phyloP scores from a whole-genome alignment of 2,113 vertebrate genomes.

The Conger conger region DNA sequence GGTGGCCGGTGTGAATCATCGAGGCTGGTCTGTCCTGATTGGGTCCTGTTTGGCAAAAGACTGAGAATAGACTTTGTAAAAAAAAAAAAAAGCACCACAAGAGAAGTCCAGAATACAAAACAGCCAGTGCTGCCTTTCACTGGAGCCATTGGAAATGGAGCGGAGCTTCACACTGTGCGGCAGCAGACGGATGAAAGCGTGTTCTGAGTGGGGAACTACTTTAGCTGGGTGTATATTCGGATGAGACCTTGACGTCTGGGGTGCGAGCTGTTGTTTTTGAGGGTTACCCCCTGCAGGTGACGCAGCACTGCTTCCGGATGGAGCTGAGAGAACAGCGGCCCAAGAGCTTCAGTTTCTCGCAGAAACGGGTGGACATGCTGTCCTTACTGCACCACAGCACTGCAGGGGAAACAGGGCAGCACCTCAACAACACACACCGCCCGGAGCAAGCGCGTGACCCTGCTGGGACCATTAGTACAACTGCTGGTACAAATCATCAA shows the following conservation, averaged over 20 bases:
- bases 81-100: not conserved
- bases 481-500: too few relatives aligned
- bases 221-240: not conserved
- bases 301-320: conserved; percentile 83
- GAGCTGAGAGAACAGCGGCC: conserved; percentile 79
- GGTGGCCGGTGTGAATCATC: too few relatives aligned
- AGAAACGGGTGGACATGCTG: conserved; percentile 83
- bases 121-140: not conserved
- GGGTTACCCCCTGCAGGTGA: conserved; percentile 68
- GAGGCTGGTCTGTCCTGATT: not conserved
- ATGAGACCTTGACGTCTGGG: not conserved
- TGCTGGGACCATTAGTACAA: too few relatives aligned
- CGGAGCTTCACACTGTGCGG: not conserved
- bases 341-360: conserved; percentile 81
- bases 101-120: not conserved
- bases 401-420: conserved; percentile 43
- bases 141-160: not conserved
- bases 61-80: not conserved
- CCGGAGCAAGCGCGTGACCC: not conserved
- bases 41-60: not conserved
- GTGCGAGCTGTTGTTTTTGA: not conserved
- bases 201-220: not conserved
- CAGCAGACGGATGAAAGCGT: not conserved
- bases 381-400: conserved; percentile 79
- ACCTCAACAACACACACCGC: not conserved